These are phyloP conservation scores for Panthera uncia DNA, from an alignment of 2,113 vertebrate species.

Conservation along the genomic window DNA sequence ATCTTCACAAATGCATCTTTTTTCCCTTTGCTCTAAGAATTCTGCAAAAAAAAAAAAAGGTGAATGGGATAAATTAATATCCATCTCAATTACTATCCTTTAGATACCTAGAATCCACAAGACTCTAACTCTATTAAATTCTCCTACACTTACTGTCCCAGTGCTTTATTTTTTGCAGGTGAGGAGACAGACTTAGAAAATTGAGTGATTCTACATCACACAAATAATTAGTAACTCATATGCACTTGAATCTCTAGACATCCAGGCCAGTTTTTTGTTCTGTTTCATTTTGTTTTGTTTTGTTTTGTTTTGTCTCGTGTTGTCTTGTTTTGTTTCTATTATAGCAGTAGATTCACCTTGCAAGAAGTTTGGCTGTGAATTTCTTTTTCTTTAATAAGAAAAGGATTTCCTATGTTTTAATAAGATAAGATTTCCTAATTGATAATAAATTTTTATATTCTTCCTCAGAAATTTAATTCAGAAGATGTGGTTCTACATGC, in stretches of 20 bases:
- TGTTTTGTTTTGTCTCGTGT: not conserved
- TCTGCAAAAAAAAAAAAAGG: not conserved
- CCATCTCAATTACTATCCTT: not conserved
- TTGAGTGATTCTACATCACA: not conserved
- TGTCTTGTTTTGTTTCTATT: not conserved
- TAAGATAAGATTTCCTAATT: constrained; percentile 76
- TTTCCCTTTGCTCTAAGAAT: not conserved
- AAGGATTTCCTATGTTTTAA: constrained; percentile 66
- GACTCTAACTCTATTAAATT: not conserved
- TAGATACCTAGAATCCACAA: not conserved
- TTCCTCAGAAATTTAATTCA: constrained; percentile 74
- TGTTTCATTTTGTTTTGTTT: not conserved
- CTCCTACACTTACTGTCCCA: not conserved
- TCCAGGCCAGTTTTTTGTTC: not conserved
- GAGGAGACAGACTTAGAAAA: not conserved
- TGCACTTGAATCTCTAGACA: not conserved
- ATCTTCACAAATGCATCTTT: not conserved
- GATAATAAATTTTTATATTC: constrained; percentile 72
- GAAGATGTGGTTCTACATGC: constrained; percentile 62
- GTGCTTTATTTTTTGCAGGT: not conserved
- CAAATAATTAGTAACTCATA: not conserved
- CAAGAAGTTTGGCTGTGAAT: constrained; percentile 67
- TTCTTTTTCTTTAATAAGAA: constrained; percentile 67
- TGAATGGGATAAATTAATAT: not conserved
- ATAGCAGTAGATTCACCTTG: constrained; percentile 59